Conservation (phyloP, 2,888 invertebrate species). For the Cephus pulcher region DNA sequence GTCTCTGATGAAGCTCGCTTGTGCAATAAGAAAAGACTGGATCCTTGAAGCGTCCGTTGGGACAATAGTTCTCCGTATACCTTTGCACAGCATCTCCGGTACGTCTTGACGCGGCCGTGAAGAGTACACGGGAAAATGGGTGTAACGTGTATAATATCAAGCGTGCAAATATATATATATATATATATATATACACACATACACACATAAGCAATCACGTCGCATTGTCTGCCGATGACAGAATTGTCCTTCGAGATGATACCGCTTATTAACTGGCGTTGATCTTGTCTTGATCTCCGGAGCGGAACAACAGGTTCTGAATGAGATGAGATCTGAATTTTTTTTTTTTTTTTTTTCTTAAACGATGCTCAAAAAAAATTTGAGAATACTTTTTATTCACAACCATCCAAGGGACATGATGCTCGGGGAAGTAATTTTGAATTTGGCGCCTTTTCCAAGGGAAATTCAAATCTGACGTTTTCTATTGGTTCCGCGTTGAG, state of each 20-base stretch:
- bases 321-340: background rate
- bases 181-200: no score
- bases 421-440: background rate
- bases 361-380: background rate
- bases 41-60: slow-evolving; percentile 36
- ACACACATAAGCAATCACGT: background rate
- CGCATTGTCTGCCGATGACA: slow-evolving; percentile 37
- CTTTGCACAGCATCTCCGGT: background rate
- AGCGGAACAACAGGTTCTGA: background rate
- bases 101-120: background rate
- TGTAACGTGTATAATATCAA: background rate
- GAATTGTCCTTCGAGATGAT: slow-evolving; percentile 33
- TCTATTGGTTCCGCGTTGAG: background rate
- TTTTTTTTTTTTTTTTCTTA: no score
- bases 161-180: background rate
- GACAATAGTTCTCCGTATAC: background rate
- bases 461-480: background rate
- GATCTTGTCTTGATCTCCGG: background rate
- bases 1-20: slow-evolving; percentile 15
- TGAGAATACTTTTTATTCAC: background rate
- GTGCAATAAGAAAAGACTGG: slow-evolving; percentile 6
- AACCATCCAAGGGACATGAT: no score
- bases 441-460: background rate
- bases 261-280: background rate
- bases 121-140: background rate